Conservation (phyloP, 1,140 invertebrate genomes). For the Neuroterus valhalla region DNA sequence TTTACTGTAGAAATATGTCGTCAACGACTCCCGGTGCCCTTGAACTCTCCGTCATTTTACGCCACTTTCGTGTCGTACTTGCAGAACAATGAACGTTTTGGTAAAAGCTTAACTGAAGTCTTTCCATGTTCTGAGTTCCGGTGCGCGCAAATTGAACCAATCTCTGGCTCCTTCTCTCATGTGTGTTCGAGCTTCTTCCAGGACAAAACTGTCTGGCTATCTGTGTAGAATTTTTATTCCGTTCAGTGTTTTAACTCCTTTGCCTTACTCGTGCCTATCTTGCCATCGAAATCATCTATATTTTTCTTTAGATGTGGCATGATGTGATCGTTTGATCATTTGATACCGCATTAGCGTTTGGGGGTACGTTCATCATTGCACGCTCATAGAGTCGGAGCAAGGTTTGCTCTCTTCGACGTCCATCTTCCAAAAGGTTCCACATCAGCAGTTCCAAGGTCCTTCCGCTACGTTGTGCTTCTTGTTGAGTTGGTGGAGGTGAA, state of each 20-base stretch:
- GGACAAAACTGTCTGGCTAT: conserved; percentile 21
- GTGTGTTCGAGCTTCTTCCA: conserved; percentile 32
- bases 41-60: conserved; percentile 34
- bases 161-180: conserved; percentile 29
- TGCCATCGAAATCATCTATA: too few species aligned
- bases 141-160: neutral
- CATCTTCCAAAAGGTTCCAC: too few species aligned
- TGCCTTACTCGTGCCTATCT: too few species aligned
- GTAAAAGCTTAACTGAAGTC: neutral
- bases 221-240: conserved; percentile 10
- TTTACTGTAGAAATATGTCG: conserved; percentile 31
- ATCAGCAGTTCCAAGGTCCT: too few species aligned
- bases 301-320: too few species aligned
- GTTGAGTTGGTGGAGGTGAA: too few species aligned
- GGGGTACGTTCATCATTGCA: too few species aligned
- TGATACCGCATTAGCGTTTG: too few species aligned
- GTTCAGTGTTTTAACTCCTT: conserved; percentile 28
- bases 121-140: conserved; percentile 3
- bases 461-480: too few species aligned
- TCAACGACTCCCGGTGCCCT: conserved; percentile 12
- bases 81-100: neutral
- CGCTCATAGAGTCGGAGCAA: too few species aligned
- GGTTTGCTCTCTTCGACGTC: too few species aligned
- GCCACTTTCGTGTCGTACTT: conserved; percentile 17
- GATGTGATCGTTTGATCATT: too few species aligned